These are phyloP conservation scores for Stenolophus ochropezus DNA, from an alignment of 2,888 invertebrate genomes.

Conservation along the genomic window DNA sequence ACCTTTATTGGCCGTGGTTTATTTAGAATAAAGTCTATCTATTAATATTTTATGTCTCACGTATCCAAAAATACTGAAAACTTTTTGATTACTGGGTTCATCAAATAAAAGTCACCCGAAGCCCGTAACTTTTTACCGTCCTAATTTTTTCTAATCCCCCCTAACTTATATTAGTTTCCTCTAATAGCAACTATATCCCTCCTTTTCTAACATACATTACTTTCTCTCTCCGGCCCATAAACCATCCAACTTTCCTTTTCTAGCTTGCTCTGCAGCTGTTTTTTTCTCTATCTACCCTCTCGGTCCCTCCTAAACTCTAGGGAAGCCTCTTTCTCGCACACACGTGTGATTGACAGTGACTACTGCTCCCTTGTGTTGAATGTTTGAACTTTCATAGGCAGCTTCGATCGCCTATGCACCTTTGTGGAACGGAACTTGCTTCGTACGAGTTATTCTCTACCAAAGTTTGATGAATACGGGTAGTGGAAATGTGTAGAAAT, in stretches of 20 bases:
- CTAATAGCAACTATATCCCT: background rate
- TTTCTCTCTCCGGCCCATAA: slow-evolving; percentile 7
- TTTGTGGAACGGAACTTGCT: background rate
- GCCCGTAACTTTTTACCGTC: background rate
- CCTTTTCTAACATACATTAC: background rate
- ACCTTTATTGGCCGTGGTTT: too few species aligned
- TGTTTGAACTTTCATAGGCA: slow-evolving; percentile 25
- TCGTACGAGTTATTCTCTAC: background rate
- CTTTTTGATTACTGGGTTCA: background rate
- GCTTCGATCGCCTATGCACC: slow-evolving; percentile 32
- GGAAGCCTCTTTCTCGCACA: background rate
- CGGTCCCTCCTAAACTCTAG: background rate
- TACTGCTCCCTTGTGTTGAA: slow-evolving; percentile 16
- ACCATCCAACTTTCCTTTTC: slow-evolving; percentile 13
- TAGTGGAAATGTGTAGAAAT: background rate
- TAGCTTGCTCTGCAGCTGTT: background rate
- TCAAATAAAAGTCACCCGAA: background rate
- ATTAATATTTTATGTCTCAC: too few species aligned
- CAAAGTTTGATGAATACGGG: background rate
- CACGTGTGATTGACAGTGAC: slow-evolving; percentile 18
- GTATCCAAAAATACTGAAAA: too few species aligned
- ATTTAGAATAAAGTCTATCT: too few species aligned
- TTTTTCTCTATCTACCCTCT: background rate
- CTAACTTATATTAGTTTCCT: background rate
- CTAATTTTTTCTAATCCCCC: background rate